A percentile compares a stretch with the other conserved stretches of the same genome.
Evolutionary conservation across 2,797 vertebrate species (phyloP).

Genomic region (Gobio occitaniae): DNA sequence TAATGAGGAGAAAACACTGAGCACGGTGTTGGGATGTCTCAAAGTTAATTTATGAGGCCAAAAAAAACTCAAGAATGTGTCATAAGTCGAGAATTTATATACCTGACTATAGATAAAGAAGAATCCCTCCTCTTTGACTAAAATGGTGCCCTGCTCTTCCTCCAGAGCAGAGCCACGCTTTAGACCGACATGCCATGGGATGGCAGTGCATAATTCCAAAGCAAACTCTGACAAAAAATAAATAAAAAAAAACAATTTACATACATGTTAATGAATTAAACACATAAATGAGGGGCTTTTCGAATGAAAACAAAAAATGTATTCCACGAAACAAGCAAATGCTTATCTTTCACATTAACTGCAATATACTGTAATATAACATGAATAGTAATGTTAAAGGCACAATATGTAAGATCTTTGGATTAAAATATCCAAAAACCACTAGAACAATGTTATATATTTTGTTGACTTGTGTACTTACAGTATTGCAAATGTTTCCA

Average conservation of each 20-base stretch:
- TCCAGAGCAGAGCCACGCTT: conserved; percentile 88
- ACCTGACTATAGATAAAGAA: conserved; percentile 98
- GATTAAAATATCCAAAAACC: too few relatives aligned
- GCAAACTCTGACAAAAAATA: conserved; percentile 65
- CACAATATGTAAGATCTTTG: too few relatives aligned
- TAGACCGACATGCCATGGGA: conserved; percentile 93
- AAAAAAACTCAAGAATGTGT: neutral
- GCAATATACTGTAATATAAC: too few relatives aligned
- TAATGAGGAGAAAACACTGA: conserved; percentile 45
- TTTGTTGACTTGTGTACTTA: too few relatives aligned
- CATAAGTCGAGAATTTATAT: neutral
- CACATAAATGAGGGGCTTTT: neutral
- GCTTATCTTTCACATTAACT: too few relatives aligned
- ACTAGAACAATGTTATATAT: too few relatives aligned
- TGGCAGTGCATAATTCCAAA: conserved; percentile 79
- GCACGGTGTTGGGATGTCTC: conserved; percentile 13
- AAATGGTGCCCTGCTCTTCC: conserved; percentile 83
- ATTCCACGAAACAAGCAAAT: too few relatives aligned
- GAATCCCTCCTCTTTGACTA: conserved; percentile 90
- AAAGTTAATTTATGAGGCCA: neutral
- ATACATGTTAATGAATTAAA: too few relatives aligned
- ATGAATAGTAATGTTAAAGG: neutral
- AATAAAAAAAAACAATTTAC: too few relatives aligned
- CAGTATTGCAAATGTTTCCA: too few relatives aligned
- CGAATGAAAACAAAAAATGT: too few relatives aligned